Percentiles rank a stretch among this genome's conserved stretches.
These are phyloP conservation scores for Turnix velox DNA, from an alignment of 2,113 vertebrate genomes.

Conservation along the genomic window DNA sequence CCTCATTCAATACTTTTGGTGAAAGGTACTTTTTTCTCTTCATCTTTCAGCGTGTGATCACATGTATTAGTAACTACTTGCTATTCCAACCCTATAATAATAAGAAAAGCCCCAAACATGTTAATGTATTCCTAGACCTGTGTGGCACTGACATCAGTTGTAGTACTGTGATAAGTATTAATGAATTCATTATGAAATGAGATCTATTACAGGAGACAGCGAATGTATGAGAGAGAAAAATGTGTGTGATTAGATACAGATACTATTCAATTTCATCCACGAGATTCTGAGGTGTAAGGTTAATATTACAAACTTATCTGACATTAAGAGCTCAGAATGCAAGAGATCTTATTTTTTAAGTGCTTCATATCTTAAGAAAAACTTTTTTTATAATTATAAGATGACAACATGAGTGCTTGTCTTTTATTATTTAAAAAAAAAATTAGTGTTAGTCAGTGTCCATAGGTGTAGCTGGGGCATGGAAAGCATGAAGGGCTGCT, in stretches of 20 bases:
- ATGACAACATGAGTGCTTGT: background rate
- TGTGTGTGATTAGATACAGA: background rate
- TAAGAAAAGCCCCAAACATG: background rate
- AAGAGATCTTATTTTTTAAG: background rate
- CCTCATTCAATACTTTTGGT: background rate
- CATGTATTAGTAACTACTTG: slow-evolving; percentile 15
- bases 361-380: background rate
- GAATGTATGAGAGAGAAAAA: background rate
- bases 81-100: background rate
- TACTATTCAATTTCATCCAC: background rate
- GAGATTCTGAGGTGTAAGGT: background rate
- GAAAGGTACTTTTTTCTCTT: background rate
- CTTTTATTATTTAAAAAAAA: too few species aligned
- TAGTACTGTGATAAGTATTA: background rate
- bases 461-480: background rate
- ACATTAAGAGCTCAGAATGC: background rate
- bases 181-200: background rate
- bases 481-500: background rate
- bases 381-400: background rate
- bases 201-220: background rate
- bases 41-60: background rate
- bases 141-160: background rate
- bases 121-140: background rate
- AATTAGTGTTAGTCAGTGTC: background rate
- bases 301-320: background rate